Base-by-base conservation (phyloP, 2,113 vertebrate genomes). In the Poeciliopsis occidentalis region DNA sequence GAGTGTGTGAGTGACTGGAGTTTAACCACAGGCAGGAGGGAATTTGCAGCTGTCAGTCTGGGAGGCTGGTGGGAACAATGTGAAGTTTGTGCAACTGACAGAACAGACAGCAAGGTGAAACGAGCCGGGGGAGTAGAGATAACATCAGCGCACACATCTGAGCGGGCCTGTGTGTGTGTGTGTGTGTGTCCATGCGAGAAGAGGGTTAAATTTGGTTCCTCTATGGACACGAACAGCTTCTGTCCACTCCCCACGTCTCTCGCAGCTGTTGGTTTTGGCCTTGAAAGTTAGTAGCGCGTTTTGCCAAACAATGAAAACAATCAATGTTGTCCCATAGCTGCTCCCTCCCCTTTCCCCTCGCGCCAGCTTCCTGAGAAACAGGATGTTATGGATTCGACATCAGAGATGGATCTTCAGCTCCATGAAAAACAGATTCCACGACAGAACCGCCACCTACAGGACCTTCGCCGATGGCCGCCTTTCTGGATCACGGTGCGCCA, bases 331-430 rank as follows among this genome's bases (percentile, higher is more conserved):
- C 69, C 71, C 77, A 60, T 4, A 29, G 68, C 76, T 17, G 4
- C 81, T 74, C 76, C 30, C 71, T 67, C 71, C 82, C 71, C 68
- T 78, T 75, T 81, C 82, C 85, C 78, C 76, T 85, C 71, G 31
- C 17, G 68, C 29, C 68, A 27, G 70, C 81, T 90, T 93, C 93
- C 92, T 81, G 89, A 92, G 86, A 76, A 92, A 94, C 93, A 93
- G 93, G 93, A 94, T 93, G 92, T 93, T 92, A 73, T 92, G 91
- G 81, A 90, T 87, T 85, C 32, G 3, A 84, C 75, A 80, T 91
- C 74, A 76, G 74, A 84, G 81, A 78, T 67, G 76, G 75, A 81
- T 79, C 70, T 69, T 61, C 65, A 54, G 78, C 60, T 80, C 29
- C 67, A 24, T 8, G 24, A 57, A 57, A 57, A 57, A 57, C 22